phyloP scores from a whole-genome alignment of 1,140 invertebrate species.

The Gryon sp. region DNA sequence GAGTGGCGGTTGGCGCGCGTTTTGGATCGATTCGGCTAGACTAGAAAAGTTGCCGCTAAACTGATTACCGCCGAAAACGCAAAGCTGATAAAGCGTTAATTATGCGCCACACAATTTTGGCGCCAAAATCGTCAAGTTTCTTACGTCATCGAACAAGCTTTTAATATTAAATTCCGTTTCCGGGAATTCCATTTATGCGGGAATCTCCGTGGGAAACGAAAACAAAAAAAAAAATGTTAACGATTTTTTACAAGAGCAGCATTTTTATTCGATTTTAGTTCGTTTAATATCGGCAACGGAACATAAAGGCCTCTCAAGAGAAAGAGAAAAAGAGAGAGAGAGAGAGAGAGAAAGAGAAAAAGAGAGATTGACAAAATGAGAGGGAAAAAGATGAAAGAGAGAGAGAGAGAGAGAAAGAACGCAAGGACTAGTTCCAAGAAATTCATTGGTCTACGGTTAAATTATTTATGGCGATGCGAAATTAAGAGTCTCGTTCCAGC shows the following conservation, averaged over 20 bases:
- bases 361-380: conserved; percentile 13
- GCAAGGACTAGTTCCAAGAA: conserved; percentile 74
- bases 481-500: conserved; percentile 78
- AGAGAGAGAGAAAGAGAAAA: conserved; percentile 7
- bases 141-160: too few species aligned
- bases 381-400: conserved; percentile 6
- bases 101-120: conserved; percentile 23
- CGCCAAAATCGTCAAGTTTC: neutral
- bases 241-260: conserved; percentile 30
- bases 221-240: conserved; percentile 25
- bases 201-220: conserved; percentile 10
- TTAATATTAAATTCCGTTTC: too few species aligned
- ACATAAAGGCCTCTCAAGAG: conserved; percentile 17
- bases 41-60: conserved; percentile 72
- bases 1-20: conserved; percentile 8
- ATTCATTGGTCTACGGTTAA: conserved; percentile 74
- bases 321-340: conserved; percentile 15
- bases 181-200: too few species aligned
- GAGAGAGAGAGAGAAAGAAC: conserved; percentile 4
- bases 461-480: conserved; percentile 79
- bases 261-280: conserved; percentile 38
- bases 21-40: conserved; percentile 76
- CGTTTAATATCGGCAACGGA: conserved; percentile 45
- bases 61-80: conserved; percentile 66
- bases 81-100: conserved; percentile 46